These are phyloP conservation scores for Saimiri boliviensis DNA, from an alignment of 2,113 vertebrate genomes.

Conservation along the genomic window DNA sequence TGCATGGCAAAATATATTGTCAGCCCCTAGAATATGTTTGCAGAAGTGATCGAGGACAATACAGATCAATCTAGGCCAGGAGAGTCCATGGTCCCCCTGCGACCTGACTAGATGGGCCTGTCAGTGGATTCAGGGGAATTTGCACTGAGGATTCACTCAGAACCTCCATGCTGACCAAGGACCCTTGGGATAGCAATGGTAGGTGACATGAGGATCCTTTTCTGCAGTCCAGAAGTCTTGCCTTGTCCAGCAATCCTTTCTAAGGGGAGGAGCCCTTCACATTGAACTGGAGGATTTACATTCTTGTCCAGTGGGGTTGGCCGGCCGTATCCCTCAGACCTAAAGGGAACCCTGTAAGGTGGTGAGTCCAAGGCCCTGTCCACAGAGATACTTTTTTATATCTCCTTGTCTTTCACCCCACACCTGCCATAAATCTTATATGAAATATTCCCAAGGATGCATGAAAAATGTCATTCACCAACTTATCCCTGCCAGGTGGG, in stretches of 20 bases:
- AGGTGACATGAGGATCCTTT: not conserved
- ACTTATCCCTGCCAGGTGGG: not conserved
- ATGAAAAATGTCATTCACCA: not conserved
- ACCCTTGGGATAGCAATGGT: not conserved
- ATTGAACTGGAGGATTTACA: not conserved
- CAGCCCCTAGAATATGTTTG: not conserved
- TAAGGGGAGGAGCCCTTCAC: not conserved
- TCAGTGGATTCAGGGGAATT: not conserved
- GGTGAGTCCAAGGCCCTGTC: not conserved
- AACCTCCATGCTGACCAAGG: not conserved
- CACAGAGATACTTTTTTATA: not conserved
- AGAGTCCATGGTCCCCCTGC: too few relatives aligned
- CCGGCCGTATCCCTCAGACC: not conserved
- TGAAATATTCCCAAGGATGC: not conserved
- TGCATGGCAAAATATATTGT: not conserved
- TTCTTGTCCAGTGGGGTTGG: not conserved
- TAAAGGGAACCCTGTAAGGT: not conserved
- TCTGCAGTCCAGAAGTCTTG: not conserved
- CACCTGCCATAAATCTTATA: not conserved
- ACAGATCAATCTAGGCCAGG: not conserved
- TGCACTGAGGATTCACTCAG: not conserved
- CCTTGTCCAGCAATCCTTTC: not conserved
- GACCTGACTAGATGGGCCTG: not conserved
- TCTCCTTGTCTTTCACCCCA: not conserved
- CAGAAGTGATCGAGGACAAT: not conserved